These are phyloP conservation scores for Tyria jacobaeae DNA, from an alignment of 2,888 invertebrate species.

Conservation along the genomic window DNA sequence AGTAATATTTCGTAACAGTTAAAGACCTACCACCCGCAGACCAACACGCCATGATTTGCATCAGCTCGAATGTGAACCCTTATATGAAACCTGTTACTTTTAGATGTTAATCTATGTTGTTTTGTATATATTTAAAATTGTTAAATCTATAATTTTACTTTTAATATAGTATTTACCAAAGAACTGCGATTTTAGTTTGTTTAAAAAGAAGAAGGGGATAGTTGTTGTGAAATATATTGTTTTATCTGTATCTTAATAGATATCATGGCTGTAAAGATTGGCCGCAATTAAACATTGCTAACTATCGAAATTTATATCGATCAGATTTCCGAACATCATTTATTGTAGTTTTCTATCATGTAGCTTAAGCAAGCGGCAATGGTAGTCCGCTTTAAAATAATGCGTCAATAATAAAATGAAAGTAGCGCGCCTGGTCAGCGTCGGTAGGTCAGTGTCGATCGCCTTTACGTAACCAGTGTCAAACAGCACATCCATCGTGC, in stretches of 20 bases:
- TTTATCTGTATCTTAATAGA: too few species aligned
- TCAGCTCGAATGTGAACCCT: constrained; percentile 43
- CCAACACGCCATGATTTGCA: constrained; percentile 47
- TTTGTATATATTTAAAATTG: too few species aligned
- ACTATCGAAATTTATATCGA: constrained; percentile 33
- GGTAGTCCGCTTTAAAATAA: constrained; percentile 73
- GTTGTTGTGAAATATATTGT: too few species aligned
- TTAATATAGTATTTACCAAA: too few species aligned
- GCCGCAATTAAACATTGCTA: not conserved
- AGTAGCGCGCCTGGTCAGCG: constrained; percentile 75
- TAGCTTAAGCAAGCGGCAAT: constrained; percentile 63
- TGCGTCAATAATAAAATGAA: constrained; percentile 86
- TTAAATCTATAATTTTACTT: too few species aligned
- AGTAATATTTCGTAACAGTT: constrained; percentile 66
- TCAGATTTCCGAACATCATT: too few species aligned
- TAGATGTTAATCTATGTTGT: too few species aligned
- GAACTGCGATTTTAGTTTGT: too few species aligned
- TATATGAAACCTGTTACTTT: constrained; percentile 13
- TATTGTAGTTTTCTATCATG: constrained; percentile 59
- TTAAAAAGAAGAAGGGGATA: too few species aligned
- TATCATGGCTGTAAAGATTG: too few species aligned
- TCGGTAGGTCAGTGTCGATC: constrained; percentile 84
- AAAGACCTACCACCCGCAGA: constrained; percentile 57
- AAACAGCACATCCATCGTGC: constrained; percentile 73
- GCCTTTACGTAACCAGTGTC: constrained; percentile 79